Conservation (phyloP, 2,113 vertebrate species). For the Labeo rohita region DNA sequence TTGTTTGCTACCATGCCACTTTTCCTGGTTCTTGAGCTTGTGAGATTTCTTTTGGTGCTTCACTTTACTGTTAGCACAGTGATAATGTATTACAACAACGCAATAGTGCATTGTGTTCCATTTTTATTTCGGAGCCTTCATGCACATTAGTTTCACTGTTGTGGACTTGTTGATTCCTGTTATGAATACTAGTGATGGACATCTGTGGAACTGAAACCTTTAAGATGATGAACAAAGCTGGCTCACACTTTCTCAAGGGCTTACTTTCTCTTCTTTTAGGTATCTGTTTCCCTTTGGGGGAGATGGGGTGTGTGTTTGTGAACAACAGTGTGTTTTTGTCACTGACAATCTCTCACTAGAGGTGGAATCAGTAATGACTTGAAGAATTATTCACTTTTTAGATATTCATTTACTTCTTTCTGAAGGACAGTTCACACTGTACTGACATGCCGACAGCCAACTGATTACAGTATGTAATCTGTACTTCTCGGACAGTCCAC, state of each 20-base stretch:
- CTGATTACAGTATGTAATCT: neutral
- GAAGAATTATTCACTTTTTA: neutral
- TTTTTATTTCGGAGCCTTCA: neutral
- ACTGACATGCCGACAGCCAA: neutral
- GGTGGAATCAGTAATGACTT: slow-evolving; percentile 25
- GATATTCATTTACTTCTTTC: neutral
- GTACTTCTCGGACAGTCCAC: neutral
- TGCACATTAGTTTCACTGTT: slow-evolving; percentile 25
- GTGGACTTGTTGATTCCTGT: slow-evolving; percentile 9
- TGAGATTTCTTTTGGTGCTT: slow-evolving; percentile 26
- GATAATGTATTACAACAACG: slow-evolving; percentile 32
- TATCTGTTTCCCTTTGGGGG: slow-evolving; percentile 18
- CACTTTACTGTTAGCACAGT: slow-evolving; percentile 31
- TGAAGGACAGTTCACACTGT: neutral
- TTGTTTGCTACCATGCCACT: neutral
- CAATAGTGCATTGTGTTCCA: slow-evolving; percentile 44
- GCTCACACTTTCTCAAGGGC: slow-evolving; percentile 46
- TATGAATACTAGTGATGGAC: neutral
- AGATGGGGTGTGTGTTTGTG: neutral
- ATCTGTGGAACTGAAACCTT: neutral
- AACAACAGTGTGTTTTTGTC: neutral
- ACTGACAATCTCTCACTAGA: slow-evolving; percentile 35
- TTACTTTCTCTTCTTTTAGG: slow-evolving; percentile 32
- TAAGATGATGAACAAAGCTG: neutral
- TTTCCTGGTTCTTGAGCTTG: neutral